phyloP scores from a whole-genome alignment of 1,140 invertebrate genomes.

The Lasioglossum baleicum region DNA sequence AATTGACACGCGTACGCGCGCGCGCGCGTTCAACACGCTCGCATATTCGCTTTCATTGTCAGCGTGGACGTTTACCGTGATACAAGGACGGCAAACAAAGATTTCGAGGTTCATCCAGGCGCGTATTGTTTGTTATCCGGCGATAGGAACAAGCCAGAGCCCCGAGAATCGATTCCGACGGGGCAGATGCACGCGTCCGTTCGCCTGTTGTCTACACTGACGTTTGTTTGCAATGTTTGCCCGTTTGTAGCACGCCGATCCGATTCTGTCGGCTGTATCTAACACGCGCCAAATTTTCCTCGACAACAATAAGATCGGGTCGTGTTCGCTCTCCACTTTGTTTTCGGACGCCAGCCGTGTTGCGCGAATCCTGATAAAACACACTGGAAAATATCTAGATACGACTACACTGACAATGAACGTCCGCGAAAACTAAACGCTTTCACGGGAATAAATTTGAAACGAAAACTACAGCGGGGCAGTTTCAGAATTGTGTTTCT shows the following conservation, averaged over 20 bases:
- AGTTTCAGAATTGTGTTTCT: too few relatives aligned
- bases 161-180: slow-evolving; percentile 32
- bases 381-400: too few relatives aligned
- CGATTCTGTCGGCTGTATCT: neutral
- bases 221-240: slow-evolving; percentile 49
- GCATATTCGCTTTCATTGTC: slow-evolving; percentile 3
- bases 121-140: slow-evolving; percentile 42
- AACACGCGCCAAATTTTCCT: neutral
- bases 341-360: too few relatives aligned
- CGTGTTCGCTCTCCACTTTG: neutral
- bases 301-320: neutral
- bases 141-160: slow-evolving; percentile 28
- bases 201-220: neutral
- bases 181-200: neutral
- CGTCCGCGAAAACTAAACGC: too few relatives aligned
- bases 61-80: slow-evolving; percentile 4
- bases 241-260: slow-evolving; percentile 28
- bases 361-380: too few relatives aligned
- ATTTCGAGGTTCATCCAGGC: slow-evolving; percentile 27
- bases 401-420: too few relatives aligned
- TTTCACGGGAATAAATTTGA: too few relatives aligned
- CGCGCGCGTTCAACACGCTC: neutral
- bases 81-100: slow-evolving; percentile 50
- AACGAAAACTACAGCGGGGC: too few relatives aligned
- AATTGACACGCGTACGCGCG: neutral